Conservation (phyloP, 2,888 invertebrate genomes). For the Tinea trinotella region DNA sequence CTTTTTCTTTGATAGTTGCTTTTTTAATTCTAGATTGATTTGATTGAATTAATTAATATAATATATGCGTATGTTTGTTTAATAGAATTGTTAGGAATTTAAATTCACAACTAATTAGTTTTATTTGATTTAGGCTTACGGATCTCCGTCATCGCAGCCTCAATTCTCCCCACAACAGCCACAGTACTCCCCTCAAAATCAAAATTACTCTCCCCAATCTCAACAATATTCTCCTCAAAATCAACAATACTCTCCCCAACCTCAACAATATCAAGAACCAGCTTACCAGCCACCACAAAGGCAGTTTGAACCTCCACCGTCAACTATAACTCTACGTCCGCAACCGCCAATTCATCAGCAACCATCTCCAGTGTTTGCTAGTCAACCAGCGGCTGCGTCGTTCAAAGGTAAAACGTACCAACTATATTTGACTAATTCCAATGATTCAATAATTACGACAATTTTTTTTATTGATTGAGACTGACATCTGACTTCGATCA, state of each 20-base stretch:
- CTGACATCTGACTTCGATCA: no score
- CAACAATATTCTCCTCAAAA: conserved; percentile 25
- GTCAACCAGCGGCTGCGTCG: conserved; percentile 85
- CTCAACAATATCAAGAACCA: conserved; percentile 40
- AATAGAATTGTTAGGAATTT: no score
- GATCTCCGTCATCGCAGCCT: conserved; percentile 28
- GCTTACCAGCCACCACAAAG: conserved; percentile 74
- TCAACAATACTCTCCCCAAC: conserved; percentile 27
- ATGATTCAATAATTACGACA: no score
- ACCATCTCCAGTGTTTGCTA: conserved; percentile 81
- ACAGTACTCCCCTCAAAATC: conserved; percentile 20
- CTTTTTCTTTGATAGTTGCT: no score
- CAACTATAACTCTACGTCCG: conserved; percentile 80
- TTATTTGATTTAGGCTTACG: conserved; percentile 20
- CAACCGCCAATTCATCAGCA: conserved; percentile 83
- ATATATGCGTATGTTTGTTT: no score
- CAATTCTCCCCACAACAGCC: conserved; percentile 22
- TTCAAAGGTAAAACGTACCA: conserved; percentile 78
- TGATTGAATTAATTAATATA: no score
- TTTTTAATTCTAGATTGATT: no score
- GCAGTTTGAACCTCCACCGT: conserved; percentile 75
- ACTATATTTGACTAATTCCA: no score
- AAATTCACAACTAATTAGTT: not conserved
- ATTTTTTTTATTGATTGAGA: no score
- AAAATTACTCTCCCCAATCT: conserved; percentile 32